Percentiles rank a stretch among this genome's conserved stretches.
phyloP scores from a whole-genome alignment of 2,797 vertebrate genomes.

The Cirrhinus mrigala region DNA sequence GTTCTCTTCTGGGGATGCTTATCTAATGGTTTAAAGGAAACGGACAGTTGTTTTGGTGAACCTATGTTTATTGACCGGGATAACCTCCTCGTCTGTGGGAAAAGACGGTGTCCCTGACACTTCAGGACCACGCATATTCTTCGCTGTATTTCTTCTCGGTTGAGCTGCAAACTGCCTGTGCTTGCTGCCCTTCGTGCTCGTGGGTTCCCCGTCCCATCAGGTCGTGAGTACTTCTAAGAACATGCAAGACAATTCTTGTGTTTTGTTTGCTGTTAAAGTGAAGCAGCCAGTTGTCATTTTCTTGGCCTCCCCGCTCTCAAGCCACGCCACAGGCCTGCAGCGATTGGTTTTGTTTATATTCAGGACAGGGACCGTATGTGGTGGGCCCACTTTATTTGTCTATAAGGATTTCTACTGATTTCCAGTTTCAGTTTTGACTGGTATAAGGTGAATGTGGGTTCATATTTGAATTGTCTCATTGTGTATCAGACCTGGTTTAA shows the following conservation, averaged over 20 bases:
- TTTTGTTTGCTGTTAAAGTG: not conserved
- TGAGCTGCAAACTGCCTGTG: not conserved
- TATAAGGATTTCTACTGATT: not conserved
- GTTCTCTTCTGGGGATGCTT: no score
- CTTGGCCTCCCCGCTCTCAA: not conserved
- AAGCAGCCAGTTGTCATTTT: not conserved
- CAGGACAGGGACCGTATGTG: no score
- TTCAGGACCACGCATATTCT: not conserved
- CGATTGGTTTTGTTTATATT: not conserved
- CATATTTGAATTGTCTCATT: no score
- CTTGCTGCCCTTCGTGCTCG: not conserved
- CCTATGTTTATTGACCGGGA: not conserved
- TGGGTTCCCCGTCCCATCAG: not conserved
- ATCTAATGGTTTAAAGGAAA: no score
- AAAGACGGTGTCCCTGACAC: not conserved
- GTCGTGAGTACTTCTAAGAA: not conserved
- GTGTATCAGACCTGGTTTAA: no score
- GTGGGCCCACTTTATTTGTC: not conserved
- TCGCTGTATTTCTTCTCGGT: not conserved
- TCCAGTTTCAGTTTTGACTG: not conserved
- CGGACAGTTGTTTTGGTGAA: no score
- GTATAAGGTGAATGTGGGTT: no score
- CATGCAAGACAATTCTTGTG: not conserved
- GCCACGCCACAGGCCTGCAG: not conserved
- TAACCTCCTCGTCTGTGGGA: not conserved